A percentile compares a stretch with the other conserved stretches of the same genome.
Conservation (phyloP, 2,888 invertebrate species). For the Galeruca laticollis region DNA sequence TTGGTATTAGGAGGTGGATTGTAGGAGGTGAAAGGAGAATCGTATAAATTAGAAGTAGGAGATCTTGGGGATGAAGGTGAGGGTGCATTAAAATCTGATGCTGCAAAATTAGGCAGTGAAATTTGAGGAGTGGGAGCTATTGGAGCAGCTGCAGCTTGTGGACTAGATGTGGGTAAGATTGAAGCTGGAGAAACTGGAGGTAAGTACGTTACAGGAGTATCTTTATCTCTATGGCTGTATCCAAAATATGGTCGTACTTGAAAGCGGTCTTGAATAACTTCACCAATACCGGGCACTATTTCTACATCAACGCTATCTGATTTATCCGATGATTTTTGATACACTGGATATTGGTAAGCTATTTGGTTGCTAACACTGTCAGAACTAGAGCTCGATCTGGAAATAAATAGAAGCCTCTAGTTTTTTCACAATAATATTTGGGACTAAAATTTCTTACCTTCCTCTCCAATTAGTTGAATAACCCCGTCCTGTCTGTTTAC, state of each 20-base stretch:
- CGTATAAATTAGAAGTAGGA: slow-evolving; percentile 53
- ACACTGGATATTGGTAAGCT: slow-evolving; percentile 53
- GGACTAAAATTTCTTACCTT: slow-evolving; percentile 53
- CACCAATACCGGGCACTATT: slow-evolving; percentile 60
- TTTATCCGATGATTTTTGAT: slow-evolving; percentile 44
- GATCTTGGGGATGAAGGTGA: slow-evolving; percentile 35
- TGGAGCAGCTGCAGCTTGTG: slow-evolving; percentile 26
- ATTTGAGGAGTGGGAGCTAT: slow-evolving; percentile 24
- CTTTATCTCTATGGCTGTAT: slow-evolving; percentile 49
- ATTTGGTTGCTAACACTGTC: slow-evolving; percentile 44
- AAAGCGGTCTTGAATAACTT: slow-evolving; percentile 63
- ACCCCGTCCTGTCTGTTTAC: slow-evolving; percentile 52
- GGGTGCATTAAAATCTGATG: slow-evolving; percentile 17
- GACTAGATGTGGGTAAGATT: slow-evolving; percentile 1
- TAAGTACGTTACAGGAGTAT: slow-evolving; percentile 17
- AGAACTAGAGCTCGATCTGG: slow-evolving; percentile 29
- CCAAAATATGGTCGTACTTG: slow-evolving; percentile 64
- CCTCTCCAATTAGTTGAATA: slow-evolving; percentile 59
- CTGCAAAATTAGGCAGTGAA: slow-evolving; percentile 7
- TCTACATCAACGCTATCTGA: slow-evolving; percentile 43
- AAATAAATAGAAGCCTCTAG: not conserved
- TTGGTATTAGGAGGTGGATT: slow-evolving; percentile 57
- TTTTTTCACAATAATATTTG: not conserved
- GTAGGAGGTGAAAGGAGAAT: slow-evolving; percentile 60
- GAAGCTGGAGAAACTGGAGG: slow-evolving; percentile 24